Evolutionary conservation across 2,113 vertebrate genomes (phyloP).

Genomic region (Amazona vittata): DNA sequence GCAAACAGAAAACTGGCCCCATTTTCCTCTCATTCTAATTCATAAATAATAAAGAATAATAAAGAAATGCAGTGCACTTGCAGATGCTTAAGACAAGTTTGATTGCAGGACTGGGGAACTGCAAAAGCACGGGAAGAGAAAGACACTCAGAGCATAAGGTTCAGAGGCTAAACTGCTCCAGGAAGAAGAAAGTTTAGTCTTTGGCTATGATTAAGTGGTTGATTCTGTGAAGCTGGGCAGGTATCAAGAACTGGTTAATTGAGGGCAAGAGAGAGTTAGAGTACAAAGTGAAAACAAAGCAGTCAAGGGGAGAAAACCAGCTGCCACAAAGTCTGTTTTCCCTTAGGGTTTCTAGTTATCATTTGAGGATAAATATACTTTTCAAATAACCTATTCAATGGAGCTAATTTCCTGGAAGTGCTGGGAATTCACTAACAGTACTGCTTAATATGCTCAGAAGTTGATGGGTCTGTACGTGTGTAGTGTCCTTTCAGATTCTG

Average conservation of each 20-base stretch:
- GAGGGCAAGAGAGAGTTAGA: conserved; percentile 32
- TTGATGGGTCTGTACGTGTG: neutral
- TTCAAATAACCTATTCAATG: neutral
- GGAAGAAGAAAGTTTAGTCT: conserved; percentile 24
- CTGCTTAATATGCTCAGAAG: neutral
- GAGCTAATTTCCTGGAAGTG: neutral
- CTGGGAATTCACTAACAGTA: neutral
- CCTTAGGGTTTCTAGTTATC: conserved; percentile 7
- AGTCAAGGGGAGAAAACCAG: conserved; percentile 27
- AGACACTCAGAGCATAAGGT: neutral
- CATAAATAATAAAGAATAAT: neutral
- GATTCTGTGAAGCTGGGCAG: neutral
- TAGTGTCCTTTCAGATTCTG: neutral
- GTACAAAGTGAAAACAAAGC: conserved; percentile 12
- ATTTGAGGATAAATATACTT: conserved; percentile 42
- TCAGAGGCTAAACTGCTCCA: neutral
- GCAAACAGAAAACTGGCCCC: neutral
- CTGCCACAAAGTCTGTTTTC: conserved; percentile 31
- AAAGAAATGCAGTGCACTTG: neutral
- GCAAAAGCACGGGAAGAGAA: neutral
- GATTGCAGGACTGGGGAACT: neutral
- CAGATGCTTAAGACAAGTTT: neutral
- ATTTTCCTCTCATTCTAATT: neutral
- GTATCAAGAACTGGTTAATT: conserved; percentile 53
- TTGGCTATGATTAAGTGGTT: conserved; percentile 29